These are phyloP conservation scores for Ylistrum balloti DNA, from an alignment of 1,140 invertebrate species.

Conservation along the genomic window DNA sequence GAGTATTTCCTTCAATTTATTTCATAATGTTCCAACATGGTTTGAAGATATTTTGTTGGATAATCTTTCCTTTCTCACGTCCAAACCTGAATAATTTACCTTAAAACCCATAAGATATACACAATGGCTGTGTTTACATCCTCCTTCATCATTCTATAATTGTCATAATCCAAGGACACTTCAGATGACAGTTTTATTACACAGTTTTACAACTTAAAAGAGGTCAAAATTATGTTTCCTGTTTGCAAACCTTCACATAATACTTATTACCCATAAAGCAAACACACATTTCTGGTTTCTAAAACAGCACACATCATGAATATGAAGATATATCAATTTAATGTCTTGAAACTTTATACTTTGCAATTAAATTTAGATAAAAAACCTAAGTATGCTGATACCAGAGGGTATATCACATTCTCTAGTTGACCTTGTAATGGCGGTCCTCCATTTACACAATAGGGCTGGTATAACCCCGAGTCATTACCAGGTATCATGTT, in stretches of 20 bases:
- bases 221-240: background rate
- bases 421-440: background rate
- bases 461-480: background rate
- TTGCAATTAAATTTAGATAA: background rate
- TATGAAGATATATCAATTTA: background rate
- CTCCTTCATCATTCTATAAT: no score
- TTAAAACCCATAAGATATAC: no score
- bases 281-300: background rate
- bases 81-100: no score
- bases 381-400: background rate
- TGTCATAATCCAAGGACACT: background rate
- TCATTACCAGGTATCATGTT: background rate
- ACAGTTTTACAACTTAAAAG: background rate
- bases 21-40: no score
- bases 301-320: background rate
- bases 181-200: background rate
- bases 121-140: no score
- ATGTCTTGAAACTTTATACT: slow-evolving; percentile 21
- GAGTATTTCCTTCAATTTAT: no score
- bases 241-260: background rate
- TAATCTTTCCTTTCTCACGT: no score
- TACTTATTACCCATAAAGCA: background rate
- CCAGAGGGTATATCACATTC: slow-evolving; percentile 23
- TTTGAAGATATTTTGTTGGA: no score
- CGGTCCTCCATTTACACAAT: background rate